These are phyloP conservation scores for Hypomecis punctinalis DNA, from an alignment of 2,888 invertebrate species.

Conservation along the genomic window DNA sequence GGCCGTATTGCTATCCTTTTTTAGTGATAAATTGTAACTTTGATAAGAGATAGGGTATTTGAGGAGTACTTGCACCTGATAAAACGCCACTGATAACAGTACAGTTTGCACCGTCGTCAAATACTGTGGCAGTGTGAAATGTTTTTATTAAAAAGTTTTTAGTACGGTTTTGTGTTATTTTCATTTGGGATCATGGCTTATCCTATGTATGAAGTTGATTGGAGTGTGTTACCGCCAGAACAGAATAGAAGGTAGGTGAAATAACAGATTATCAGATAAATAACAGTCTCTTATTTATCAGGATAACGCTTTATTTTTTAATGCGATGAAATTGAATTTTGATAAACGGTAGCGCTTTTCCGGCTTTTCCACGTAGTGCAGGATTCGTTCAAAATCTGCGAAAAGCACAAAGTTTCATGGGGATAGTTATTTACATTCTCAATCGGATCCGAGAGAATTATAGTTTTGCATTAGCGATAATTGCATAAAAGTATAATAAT, in stretches of 20 bases:
- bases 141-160: slow-evolving; percentile 66
- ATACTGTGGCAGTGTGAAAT: slow-evolving; percentile 76
- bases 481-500: not conserved
- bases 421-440: too few species aligned
- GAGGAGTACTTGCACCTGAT: slow-evolving; percentile 80
- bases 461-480: not conserved
- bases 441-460: not conserved
- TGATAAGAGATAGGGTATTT: slow-evolving; percentile 84
- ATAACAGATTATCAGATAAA: slow-evolving; percentile 24
- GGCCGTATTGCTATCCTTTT: slow-evolving; percentile 82
- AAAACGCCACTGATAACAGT: slow-evolving; percentile 81
- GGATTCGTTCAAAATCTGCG: slow-evolving; percentile 28
- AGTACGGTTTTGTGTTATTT: slow-evolving; percentile 56
- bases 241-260: slow-evolving; percentile 91
- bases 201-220: slow-evolving; percentile 90
- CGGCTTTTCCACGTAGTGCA: slow-evolving; percentile 19
- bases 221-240: slow-evolving; percentile 94
- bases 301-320: not conserved
- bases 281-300: slow-evolving; percentile 4
- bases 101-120: slow-evolving; percentile 74
- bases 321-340: not conserved
- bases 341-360: slow-evolving; percentile 35
- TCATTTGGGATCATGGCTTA: slow-evolving; percentile 72
- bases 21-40: slow-evolving; percentile 80
- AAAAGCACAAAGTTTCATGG: not conserved